Evolutionary conservation across 1,140 invertebrate genomes (phyloP), one percentile per base, ranked within the genome.

Genomic region (Ostrea denselamellosa): DNA sequence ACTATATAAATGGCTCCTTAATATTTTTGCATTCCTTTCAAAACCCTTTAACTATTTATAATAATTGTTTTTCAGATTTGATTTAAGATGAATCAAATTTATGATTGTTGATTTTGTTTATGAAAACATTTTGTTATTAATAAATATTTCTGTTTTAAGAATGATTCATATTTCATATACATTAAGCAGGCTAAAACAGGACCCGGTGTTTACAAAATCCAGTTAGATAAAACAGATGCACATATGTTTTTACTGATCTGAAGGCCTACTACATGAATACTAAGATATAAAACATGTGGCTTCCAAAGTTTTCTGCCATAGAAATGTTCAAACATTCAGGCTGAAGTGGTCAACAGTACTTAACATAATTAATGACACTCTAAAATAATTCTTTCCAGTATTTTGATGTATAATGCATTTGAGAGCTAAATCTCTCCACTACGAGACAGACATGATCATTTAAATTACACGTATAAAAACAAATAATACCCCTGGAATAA

Each of bases 171-270:
- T 62, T 62, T 7, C n/a, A 62, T 19, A 62, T 62, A 62, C 56
- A 62, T 62, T 62, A 62, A 62, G 17, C 17, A 19, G n/a, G 56
- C 56, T 19, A 19, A 19, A 62, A 62, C 56, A 62, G 17, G 56
- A n/a, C 56, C 5, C 17, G 56, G 19, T 62, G n/a, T 62, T 62
- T 62, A 62, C 17, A 62, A 62, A 62, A 62, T 62, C 5, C 56
- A 19, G 56, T 62, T 62, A 8, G 28, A 77, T 77, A 77, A 71
- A 77, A 77, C 68, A 77, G 68, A 77, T 77, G 68, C 68, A 77
- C 68, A 77, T 77, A 77, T 77, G 68, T 77, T 77, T 77, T 77
- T 77, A 77, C 68, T 77, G 28, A 77, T 77, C 68, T 25, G 28
- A 14, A 25, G 68, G 68, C 68, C 22, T 28, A 14, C 28, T 28